Percentiles rank a stretch among this genome's conserved stretches.
Evolutionary conservation across 2,888 invertebrate genomes (phyloP).

Genomic region (Dusona sp.): DNA sequence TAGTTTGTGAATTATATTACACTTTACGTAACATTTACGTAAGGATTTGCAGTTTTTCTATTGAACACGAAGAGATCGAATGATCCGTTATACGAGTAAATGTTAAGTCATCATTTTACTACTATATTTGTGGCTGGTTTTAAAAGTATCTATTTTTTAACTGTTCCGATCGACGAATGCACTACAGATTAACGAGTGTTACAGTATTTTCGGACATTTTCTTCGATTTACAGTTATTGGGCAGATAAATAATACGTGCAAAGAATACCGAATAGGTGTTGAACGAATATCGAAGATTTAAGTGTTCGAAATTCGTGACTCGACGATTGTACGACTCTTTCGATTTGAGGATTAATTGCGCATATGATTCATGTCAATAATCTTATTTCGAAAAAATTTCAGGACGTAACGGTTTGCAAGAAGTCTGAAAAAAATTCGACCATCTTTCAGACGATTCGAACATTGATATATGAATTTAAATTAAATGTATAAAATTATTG

Average conservation of each 20-base stretch:
- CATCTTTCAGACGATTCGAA: no score
- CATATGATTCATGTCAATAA: no score
- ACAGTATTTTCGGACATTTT: no score
- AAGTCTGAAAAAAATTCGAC: no score
- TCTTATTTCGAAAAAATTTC: no score
- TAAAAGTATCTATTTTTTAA: not conserved
- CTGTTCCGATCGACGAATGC: not conserved
- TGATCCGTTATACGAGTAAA: not conserved
- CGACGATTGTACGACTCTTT: slow-evolving; percentile 9
- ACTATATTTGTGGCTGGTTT: not conserved
- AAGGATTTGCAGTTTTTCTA: not conserved
- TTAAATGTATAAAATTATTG: no score
- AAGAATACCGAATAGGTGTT: slow-evolving; percentile 6
- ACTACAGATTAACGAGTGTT: not conserved
- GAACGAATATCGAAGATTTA: not conserved
- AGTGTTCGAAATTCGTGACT: slow-evolving; percentile 37
- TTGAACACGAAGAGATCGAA: not conserved
- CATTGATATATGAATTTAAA: no score
- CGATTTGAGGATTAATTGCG: not conserved
- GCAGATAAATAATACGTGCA: not conserved
- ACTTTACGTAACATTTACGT: not conserved
- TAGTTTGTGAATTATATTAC: not conserved
- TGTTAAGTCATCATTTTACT: not conserved
- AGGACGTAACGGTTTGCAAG: no score
- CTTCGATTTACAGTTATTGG: not conserved